A percentile compares a stretch with the other conserved stretches of the same genome.
These are phyloP conservation scores for Cygnus buccinator DNA, from an alignment of 2,113 vertebrate genomes.

Conservation along the genomic window DNA sequence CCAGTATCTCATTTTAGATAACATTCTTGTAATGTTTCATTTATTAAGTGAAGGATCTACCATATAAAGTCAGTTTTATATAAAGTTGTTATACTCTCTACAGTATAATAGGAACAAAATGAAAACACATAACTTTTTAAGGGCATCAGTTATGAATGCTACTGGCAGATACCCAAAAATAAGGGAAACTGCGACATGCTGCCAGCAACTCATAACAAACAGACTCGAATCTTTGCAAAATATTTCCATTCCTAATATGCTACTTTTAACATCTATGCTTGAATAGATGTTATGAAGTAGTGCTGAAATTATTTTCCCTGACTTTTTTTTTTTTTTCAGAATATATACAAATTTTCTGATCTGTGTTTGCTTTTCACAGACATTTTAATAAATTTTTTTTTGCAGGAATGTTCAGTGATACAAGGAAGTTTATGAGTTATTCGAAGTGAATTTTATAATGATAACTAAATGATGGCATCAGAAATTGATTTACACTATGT, in stretches of 20 bases:
- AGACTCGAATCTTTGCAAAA: background rate
- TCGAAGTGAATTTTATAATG: background rate
- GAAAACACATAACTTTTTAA: constrained; percentile 3
- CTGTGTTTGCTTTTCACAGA: background rate
- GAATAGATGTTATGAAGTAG: background rate
- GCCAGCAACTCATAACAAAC: background rate
- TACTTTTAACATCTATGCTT: background rate
- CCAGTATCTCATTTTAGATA: background rate
- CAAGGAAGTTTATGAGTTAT: background rate
- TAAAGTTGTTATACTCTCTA: background rate
- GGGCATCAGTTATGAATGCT: background rate
- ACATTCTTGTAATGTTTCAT: background rate
- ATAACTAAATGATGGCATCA: background rate
- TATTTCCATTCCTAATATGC: background rate
- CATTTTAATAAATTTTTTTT: background rate
- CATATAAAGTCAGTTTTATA: background rate
- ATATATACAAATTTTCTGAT: background rate
- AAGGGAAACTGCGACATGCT: background rate
- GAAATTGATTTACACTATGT: background rate
- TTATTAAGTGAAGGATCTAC: background rate
- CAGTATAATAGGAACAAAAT: background rate
- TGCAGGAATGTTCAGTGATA: background rate
- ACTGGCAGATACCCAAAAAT: background rate
- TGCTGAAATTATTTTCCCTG: background rate
- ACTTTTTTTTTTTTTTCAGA: background rate